phyloP scores from a whole-genome alignment of 2,888 invertebrate genomes.

The Lymantria monacha region DNA sequence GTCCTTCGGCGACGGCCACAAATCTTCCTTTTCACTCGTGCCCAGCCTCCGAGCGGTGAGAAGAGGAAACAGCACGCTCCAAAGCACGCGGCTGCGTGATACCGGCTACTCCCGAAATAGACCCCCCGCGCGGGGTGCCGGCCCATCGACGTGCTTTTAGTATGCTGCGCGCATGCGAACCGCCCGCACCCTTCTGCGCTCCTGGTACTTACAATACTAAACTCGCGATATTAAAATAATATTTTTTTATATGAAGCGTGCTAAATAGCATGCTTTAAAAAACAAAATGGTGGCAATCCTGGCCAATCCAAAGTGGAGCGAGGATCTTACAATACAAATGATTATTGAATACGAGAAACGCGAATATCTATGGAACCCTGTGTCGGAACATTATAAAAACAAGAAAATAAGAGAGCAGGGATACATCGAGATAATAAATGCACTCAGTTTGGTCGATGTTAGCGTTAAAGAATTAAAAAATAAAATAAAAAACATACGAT shows the following conservation, averaged over 20 bases:
- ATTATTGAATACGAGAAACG: conserved; percentile 78
- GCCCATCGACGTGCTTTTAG: conserved; percentile 82
- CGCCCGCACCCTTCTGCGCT: conserved; percentile 79
- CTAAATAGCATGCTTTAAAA: conserved; percentile 61
- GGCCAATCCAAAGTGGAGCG: conserved; percentile 79
- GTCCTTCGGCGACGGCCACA: conserved; percentile 64
- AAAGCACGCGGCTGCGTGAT: conserved; percentile 81
- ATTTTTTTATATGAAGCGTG: conserved; percentile 30
- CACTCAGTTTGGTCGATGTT: conserved; percentile 71
- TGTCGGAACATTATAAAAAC: conserved; percentile 77
- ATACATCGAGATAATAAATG: conserved; percentile 75
- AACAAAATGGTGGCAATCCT: conserved; percentile 72
- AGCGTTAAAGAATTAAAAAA: conserved; percentile 79
- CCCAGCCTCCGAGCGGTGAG: conserved; percentile 73
- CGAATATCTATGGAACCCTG: conserved; percentile 77
- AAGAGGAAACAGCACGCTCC: conserved; percentile 80
- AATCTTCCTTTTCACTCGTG: conserved; percentile 81
- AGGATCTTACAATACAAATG: conserved; percentile 77
- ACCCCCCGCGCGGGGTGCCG: conserved; percentile 71
- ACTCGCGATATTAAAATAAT: conserved; percentile 54
- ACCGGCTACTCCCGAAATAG: conserved; percentile 81
- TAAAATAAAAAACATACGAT: conserved; percentile 79
- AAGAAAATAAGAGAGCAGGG: conserved; percentile 78
- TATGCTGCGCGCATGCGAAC: conserved; percentile 83
- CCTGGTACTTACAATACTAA: conserved; percentile 57